Evolutionary conservation across 2,888 invertebrate genomes (phyloP).

Genomic region (Acanthoscelides obtectus): DNA sequence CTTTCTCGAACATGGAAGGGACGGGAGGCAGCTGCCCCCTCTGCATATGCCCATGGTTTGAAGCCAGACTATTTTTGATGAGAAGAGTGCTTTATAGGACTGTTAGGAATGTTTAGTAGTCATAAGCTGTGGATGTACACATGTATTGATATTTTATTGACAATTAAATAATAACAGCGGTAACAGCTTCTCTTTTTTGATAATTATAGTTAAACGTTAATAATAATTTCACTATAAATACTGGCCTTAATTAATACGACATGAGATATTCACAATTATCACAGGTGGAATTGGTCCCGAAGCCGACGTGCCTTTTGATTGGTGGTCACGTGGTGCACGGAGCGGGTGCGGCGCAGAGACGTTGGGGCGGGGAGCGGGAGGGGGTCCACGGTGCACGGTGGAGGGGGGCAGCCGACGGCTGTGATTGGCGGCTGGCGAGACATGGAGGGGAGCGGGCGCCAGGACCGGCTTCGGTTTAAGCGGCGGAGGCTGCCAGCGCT

Average conservation of each 20-base stretch:
- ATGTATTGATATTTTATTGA: constrained; percentile 45
- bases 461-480: background rate
- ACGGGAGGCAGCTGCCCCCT: too few relatives aligned
- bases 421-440: constrained; percentile 15
- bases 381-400: background rate
- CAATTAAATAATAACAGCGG: constrained; percentile 48
- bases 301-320: constrained; percentile 46
- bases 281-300: constrained; percentile 50
- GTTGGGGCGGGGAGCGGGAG: background rate
- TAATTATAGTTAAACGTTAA: constrained; percentile 32
- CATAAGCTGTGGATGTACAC: constrained; percentile 6
- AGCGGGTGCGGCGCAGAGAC: constrained; percentile 20
- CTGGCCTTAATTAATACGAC: constrained; percentile 42
- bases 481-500: too few relatives aligned
- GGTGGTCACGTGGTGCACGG: constrained; percentile 28
- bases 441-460: background rate
- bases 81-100: too few relatives aligned
- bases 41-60: too few relatives aligned
- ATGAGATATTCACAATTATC: constrained; percentile 50
- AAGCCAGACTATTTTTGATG: too few relatives aligned
- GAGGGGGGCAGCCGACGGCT: background rate
- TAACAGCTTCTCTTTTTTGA: constrained; percentile 38
- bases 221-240: constrained; percentile 25
- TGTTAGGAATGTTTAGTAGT: too few relatives aligned
- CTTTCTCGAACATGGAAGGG: too few relatives aligned